phyloP scores from a whole-genome alignment of 1,140 invertebrate species.

The Octopus sinensis region DNA sequence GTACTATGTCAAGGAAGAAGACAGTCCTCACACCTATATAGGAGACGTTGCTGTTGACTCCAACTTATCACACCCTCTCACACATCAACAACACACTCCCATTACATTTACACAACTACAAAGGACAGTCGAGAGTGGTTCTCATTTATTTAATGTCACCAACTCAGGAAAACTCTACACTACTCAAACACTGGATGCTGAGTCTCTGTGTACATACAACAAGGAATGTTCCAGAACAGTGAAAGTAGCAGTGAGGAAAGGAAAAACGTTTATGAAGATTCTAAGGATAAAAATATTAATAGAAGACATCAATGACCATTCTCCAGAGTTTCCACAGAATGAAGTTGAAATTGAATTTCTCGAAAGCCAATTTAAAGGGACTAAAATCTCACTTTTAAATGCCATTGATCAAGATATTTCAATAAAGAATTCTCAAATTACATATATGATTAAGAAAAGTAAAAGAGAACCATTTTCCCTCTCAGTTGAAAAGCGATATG shows the following conservation, averaged over 20 bases:
- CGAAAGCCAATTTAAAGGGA: slow-evolving; percentile 28
- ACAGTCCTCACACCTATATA: slow-evolving; percentile 23
- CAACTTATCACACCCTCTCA: slow-evolving; percentile 3
- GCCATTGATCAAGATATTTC: slow-evolving; percentile 75
- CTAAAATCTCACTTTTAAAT: slow-evolving; percentile 29
- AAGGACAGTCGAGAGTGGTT: neutral
- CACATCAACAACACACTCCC: too few relatives aligned
- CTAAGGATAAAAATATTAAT: slow-evolving; percentile 57
- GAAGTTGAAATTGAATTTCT: slow-evolving; percentile 24
- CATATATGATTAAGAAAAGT: slow-evolving; percentile 66
- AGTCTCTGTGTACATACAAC: slow-evolving; percentile 41
- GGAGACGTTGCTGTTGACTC: slow-evolving; percentile 40
- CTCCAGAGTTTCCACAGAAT: slow-evolving; percentile 63
- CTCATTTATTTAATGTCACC: slow-evolving; percentile 71
- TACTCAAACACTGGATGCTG: slow-evolving; percentile 25
- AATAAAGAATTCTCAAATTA: slow-evolving; percentile 66
- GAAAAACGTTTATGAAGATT: slow-evolving; percentile 12
- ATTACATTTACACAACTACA: neutral
- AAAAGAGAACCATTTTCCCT: slow-evolving; percentile 66
- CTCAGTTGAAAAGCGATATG: too few relatives aligned
- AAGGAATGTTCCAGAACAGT: slow-evolving; percentile 32
- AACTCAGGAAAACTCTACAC: slow-evolving; percentile 78
- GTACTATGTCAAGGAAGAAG: slow-evolving; percentile 32
- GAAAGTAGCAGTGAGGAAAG: slow-evolving; percentile 33
- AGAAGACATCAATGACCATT: slow-evolving; percentile 82